Evolutionary conservation across 2,888 invertebrate species (phyloP).

Genomic region (Athripsodes cinereus): DNA sequence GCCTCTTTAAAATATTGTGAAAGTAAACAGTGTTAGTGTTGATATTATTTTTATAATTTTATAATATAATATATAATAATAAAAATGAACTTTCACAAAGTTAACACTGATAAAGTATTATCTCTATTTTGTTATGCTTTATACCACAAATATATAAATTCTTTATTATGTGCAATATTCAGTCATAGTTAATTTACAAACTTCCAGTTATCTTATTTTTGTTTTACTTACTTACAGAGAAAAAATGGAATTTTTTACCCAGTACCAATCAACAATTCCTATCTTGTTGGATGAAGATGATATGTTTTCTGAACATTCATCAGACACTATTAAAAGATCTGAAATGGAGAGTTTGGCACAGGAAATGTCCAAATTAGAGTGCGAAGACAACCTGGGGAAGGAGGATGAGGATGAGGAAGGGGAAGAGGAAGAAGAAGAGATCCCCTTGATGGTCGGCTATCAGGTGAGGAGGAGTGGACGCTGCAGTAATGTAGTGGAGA

Average conservation of each 20-base stretch:
- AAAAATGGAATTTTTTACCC: conserved; percentile 95
- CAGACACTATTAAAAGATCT: conserved; percentile 18
- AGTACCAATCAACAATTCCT: conserved; percentile 70
- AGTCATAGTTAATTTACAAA: background rate
- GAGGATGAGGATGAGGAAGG: background rate
- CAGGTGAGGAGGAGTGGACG: conserved; percentile 23
- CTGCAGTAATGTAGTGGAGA: conserved; percentile 22
- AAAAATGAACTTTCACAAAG: too few relatives aligned
- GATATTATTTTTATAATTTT: too few relatives aligned
- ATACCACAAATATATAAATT: conserved; percentile 1
- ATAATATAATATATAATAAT: too few relatives aligned
- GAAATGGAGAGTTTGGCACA: conserved; percentile 7
- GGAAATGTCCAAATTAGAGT: conserved; percentile 6
- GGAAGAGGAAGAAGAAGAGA: background rate
- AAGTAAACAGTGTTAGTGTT: too few relatives aligned
- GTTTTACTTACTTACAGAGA: conserved; percentile 65
- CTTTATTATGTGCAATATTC: conserved; percentile 4
- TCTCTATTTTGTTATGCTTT: too few relatives aligned
- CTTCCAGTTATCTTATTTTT: conserved; percentile 8
- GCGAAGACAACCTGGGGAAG: background rate
- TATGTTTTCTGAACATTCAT: conserved; percentile 13
- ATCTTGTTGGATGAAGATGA: conserved; percentile 62
- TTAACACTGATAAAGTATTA: too few relatives aligned
- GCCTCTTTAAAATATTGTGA: too few relatives aligned
- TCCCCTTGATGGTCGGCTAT: conserved; percentile 30